Evolutionary conservation across 2,888 invertebrate species (phyloP).

Genomic region (Torymus auratus): DNA sequence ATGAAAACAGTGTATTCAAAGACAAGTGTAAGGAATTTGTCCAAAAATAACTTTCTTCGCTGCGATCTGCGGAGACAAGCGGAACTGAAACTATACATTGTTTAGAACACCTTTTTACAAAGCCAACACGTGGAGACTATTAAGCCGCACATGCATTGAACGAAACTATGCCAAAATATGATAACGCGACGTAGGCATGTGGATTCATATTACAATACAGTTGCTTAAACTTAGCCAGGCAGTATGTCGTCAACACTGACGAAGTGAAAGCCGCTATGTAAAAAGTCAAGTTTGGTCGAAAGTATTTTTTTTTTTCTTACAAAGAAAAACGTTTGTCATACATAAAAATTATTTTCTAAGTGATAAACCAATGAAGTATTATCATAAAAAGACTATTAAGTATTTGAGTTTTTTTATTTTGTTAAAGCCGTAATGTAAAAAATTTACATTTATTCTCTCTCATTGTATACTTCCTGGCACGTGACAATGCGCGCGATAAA

Average conservation of each 20-base stretch:
- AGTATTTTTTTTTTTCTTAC: no score
- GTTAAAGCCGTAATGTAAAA: no score
- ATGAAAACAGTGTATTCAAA: no score
- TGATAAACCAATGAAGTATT: no score
- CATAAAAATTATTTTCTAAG: no score
- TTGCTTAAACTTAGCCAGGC: background rate
- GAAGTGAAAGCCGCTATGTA: background rate
- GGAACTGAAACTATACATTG: no score
- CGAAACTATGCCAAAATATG: slow-evolving; percentile 28
- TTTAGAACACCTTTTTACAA: background rate
- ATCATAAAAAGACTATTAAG: no score
- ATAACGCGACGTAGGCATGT: slow-evolving; percentile 34
- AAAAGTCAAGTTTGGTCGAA: background rate
- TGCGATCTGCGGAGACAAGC: no score
- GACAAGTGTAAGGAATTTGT: no score
- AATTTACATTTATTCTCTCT: background rate
- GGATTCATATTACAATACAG: slow-evolving; percentile 27
- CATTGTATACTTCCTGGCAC: background rate
- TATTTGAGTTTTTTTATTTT: no score
- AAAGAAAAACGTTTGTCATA: no score
- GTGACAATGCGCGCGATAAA: background rate
- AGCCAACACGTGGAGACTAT: slow-evolving; percentile 21
- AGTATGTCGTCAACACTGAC: background rate
- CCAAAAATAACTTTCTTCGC: no score
- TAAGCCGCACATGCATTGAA: slow-evolving; percentile 32